Evolutionary conservation across 2,797 vertebrate genomes (phyloP), one percentile per base, ranked within the genome.

Genomic region (Enoplosus armatus): DNA sequence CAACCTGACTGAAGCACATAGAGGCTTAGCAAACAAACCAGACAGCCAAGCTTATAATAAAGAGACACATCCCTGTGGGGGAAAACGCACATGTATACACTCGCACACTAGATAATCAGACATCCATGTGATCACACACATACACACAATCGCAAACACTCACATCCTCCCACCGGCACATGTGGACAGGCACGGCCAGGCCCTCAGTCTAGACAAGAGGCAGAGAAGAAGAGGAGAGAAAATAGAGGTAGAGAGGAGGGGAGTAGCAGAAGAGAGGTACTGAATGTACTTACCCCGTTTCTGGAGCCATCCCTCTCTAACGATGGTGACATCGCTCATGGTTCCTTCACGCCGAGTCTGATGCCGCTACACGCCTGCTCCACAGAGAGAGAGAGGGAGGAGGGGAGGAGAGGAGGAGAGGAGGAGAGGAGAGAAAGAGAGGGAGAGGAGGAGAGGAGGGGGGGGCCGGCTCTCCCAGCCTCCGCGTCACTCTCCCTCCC

Each of bases 281-380:
- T 85, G 82, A 75, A 89, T 87, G 86, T 93, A 96, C 97, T 98
- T 93, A 99, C 97, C 98, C 95, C 98, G 97, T 96, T 99, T 99
- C 95, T 99, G 98, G 92, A 99, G 97, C 98, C 98, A 99, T 92
- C 98, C 98, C 97, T 99, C 98, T 95, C 97, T 99, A 95, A 99
- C 97, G 95, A 99, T 96, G 95, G 97, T 99, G 95, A 98, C 97
- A 99, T 99, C 98, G 96, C 96, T 98, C 98, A 99, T 99, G 97
- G 95, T 98, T 97, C 95, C 97, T 97, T 96, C 97, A 96, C 96
- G 93, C 94, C 92, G 95, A 95, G 96, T 96, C 95, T 92, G 94
- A 94, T 94, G 94, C 95, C 92, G 95, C 93, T 94, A 92, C 94
- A 94, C 94, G 93, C 94, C 91, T 94, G 93, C 94, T 95, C 95